A percentile compares a stretch with the other conserved stretches of the same genome.
These are phyloP conservation scores for Neoaliturus tenellus DNA, from an alignment of 2,888 invertebrate species.

Conservation along the genomic window DNA sequence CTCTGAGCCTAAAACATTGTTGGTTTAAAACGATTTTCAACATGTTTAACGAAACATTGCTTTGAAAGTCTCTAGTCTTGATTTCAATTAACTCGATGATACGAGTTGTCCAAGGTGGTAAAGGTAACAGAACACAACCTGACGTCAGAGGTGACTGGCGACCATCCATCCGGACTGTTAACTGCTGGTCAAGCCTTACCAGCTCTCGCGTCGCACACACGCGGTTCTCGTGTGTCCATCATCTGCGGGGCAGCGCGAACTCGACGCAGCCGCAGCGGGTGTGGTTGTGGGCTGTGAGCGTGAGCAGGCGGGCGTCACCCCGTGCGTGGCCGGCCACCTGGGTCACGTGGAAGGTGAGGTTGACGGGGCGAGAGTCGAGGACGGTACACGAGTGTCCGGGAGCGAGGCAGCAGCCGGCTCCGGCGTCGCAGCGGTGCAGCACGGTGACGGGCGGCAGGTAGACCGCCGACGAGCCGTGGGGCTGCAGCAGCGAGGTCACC, in stretches of 20 bases:
- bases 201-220: too few relatives aligned
- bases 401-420: conserved; percentile 22
- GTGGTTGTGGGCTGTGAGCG: conserved; percentile 2
- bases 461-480: not conserved
- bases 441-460: conserved; percentile 22
- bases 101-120: too few relatives aligned
- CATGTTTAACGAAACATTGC: too few relatives aligned
- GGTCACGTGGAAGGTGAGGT: conserved; percentile 32
- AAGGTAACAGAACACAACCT: too few relatives aligned
- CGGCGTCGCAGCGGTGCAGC: conserved; percentile 34
- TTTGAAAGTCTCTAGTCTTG: too few relatives aligned
- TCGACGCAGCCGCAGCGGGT: conserved; percentile 12
- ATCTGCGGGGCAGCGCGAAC: conserved; percentile 9
- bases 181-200: too few relatives aligned
- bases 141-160: too few relatives aligned
- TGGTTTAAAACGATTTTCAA: too few relatives aligned
- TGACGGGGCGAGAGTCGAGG: not conserved
- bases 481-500: not conserved
- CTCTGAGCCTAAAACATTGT: too few relatives aligned
- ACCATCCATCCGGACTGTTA: too few relatives aligned
- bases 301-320: not conserved
- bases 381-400: not conserved
- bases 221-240: not conserved
- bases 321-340: not conserved
- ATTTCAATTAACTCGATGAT: too few relatives aligned